Base-by-base conservation (phyloP, 2,888 invertebrate species). In the Erebia ligea region DNA sequence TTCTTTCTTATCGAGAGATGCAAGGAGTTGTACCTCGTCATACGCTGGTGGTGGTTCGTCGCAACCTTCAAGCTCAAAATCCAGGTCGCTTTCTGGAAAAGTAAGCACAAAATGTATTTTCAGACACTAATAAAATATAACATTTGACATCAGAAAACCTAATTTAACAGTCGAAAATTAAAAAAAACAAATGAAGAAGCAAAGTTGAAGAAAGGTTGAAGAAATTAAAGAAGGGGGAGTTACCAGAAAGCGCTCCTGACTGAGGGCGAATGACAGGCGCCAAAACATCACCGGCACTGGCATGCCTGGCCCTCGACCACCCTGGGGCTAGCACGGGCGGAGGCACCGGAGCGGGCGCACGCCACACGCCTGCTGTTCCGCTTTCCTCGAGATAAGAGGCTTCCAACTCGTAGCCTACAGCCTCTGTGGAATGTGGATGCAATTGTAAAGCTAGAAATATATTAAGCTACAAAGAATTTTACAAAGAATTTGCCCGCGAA, bases 231-330 rank as follows among this genome's bases (percentile, higher is more conserved):
- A 45, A 45, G 2, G 45, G 21, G 1, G 1, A 10, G 9, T 66
- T 74, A 91, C 92, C 92, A 63, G 92, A 92, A 73, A 92, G 90
- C 0, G 92, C 92, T 1, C 89, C 91, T 1, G 92, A 92, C 78
- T 91, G 89, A 0, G 92, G 92, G 0, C 92, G 76, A 10, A 80
- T 82, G 11, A 86, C 81, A 1, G 90, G 87, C 21, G 87, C 90
- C 8, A 92, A 82, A n/a, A 92, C 90, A 76, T 92, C 91, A 0
- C 92, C 91, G 66, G 91, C 91, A 67, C 90, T 89, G 74, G 90
- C 90, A 73, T 90, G 90, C 0, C 91, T 78, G 21, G 86, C 85
- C 40, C 89, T 83, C 69, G 76, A 67, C 65, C 74, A 67, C 56
- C 54, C 69, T 54, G 8, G 45, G 10, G 69, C 61, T 58, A 66